Conservation (phyloP, 2,797 vertebrate genomes). For the Spatula clypeata region DNA sequence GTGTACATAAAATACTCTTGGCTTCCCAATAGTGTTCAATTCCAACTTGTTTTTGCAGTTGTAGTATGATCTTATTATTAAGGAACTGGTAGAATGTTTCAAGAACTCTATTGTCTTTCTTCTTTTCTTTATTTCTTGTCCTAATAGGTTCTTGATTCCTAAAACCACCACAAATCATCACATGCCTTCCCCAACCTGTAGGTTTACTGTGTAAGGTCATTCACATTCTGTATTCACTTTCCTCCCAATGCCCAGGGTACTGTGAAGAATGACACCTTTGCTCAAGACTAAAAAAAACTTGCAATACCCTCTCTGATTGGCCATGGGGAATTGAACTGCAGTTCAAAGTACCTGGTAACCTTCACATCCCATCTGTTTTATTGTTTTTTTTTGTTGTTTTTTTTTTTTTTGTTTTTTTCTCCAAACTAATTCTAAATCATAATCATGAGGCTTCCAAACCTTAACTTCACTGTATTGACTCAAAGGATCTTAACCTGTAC, state of each 20-base stretch:
- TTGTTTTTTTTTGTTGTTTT: background rate
- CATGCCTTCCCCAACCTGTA: background rate
- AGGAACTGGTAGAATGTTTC: background rate
- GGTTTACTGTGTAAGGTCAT: slow-evolving; percentile 34
- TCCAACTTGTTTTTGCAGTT: background rate
- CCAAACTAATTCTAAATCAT: slow-evolving; percentile 64
- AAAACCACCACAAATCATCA: slow-evolving; percentile 16
- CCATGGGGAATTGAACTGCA: slow-evolving; percentile 75
- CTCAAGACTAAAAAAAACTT: slow-evolving; percentile 77
- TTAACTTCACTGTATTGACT: slow-evolving; percentile 59
- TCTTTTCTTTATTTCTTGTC: slow-evolving; percentile 45
- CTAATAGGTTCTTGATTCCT: slow-evolving; percentile 6
- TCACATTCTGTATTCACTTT: slow-evolving; percentile 72
- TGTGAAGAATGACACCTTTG: slow-evolving; percentile 74
- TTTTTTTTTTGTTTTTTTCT: background rate
- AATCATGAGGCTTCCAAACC: slow-evolving; percentile 61
- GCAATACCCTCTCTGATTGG: slow-evolving; percentile 72
- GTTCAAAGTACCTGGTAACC: slow-evolving; percentile 79
- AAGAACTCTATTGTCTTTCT: background rate
- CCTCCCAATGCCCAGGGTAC: slow-evolving; percentile 71
- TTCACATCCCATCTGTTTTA: slow-evolving; percentile 73
- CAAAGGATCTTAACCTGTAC: slow-evolving; percentile 43
- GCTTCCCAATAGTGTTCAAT: background rate
- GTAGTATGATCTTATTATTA: background rate
- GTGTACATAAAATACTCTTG: background rate